Base-by-base conservation (phyloP, 2,888 invertebrate genomes). In the Actias luna region DNA sequence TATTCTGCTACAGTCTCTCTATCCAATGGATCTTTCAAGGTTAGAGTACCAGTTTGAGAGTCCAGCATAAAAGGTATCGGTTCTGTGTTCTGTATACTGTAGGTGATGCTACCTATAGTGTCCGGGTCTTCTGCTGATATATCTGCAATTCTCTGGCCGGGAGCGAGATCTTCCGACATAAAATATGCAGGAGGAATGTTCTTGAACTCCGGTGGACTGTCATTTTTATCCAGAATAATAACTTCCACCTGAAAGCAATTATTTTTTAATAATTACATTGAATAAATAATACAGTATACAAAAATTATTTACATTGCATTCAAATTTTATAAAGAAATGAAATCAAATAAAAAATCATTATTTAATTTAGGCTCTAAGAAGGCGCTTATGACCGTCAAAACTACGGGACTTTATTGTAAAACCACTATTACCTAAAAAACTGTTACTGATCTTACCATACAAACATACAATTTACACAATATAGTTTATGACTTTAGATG, bases 151-250 rank as follows among this genome's bases (percentile, higher is more conserved):
- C 94, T 88, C 76, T 97, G 96, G 8, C 97, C 97, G 1, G 96
- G 95, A 42, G 96, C 95, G 65, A 97, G 93, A 83, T 98, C 98
- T 84, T 98, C 98, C 1, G 97, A 97, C 1, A 98, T 96, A 63
- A 94, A 93, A 83, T 95, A 96, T 60, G 94, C 94, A 73, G 95
- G 90, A 18, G 96, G 96, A 39, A 95, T 94, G 68, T 95, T 95
- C 73, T 94, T 95, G 93, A 98, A 97, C 62, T 95, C 94, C 4
- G 99, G 99, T n/a, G 98, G 98, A 78, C 97, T 98, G 93, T 99
- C 99, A 87, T 99, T 99, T 88, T 96, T 96, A 91, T 99, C 99
- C 83, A 97, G 86, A 61, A 98, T 96, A 64, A 95, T 95, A 72
- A 98, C 95, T 85, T 95, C 95, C 74, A 98, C 96, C 98, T 98